Evolutionary conservation across 2,797 vertebrate genomes (phyloP).

Genomic region (Artibeus lituratus): DNA sequence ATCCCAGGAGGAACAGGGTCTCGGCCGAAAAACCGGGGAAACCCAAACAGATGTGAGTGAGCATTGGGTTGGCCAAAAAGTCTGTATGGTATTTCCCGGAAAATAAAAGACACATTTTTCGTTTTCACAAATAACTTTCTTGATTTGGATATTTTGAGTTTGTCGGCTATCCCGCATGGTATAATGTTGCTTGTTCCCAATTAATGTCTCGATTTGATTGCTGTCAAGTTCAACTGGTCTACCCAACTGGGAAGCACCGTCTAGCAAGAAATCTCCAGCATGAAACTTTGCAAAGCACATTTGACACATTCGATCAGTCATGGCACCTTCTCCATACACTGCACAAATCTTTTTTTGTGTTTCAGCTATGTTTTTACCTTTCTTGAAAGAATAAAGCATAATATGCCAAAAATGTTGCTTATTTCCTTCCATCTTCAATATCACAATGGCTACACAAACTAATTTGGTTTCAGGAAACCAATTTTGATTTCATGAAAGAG

Average conservation of each 20-base stretch:
- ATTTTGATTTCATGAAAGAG: background rate
- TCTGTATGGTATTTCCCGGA: background rate
- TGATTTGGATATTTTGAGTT: background rate
- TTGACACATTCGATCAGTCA: background rate
- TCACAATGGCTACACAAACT: background rate
- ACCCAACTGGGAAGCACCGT: background rate
- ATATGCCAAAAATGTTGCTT: background rate
- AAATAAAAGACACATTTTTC: background rate
- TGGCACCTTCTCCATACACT: background rate
- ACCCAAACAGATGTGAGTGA: background rate
- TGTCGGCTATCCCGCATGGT: background rate
- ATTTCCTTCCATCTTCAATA: background rate
- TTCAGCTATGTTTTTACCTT: background rate
- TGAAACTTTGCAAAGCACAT: background rate
- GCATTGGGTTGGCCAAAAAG: background rate
- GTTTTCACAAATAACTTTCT: background rate
- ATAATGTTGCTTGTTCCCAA: background rate
- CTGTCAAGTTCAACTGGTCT: background rate
- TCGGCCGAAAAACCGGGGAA: background rate
- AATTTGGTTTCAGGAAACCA: background rate
- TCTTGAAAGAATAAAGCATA: background rate
- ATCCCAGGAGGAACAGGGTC: background rate
- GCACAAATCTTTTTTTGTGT: background rate
- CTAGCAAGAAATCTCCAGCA: background rate
- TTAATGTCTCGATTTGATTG: background rate